These are phyloP conservation scores for Thamnophis sirtalis DNA, from an alignment of 2,113 vertebrate genomes.

Conservation along the genomic window DNA sequence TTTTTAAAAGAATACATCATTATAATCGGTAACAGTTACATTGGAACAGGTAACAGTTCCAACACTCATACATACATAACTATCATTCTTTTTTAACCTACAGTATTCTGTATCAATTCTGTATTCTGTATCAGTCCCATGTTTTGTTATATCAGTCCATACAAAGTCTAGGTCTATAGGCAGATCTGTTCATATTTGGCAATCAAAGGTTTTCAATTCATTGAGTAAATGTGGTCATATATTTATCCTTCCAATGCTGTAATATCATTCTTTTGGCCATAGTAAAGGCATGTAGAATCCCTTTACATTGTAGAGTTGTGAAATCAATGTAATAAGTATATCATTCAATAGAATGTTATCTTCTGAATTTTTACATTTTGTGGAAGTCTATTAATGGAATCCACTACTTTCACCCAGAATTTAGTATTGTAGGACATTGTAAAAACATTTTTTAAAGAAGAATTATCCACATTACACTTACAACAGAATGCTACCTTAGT, in stretches of 20 bases:
- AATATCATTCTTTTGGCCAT: not conserved
- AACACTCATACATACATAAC: not conserved
- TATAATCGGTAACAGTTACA: not conserved
- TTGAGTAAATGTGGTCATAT: not conserved
- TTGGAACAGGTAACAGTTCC: not conserved
- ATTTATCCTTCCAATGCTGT: not conserved
- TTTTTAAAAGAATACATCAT: not conserved
- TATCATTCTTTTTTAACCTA: not conserved
- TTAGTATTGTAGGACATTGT: not conserved
- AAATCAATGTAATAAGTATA: not conserved
- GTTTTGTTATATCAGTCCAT: not conserved
- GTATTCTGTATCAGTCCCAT: not conserved
- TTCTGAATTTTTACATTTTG: not conserved
- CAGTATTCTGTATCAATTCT: not conserved
- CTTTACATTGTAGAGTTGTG: not conserved
- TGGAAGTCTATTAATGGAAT: not conserved
- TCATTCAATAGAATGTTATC: not conserved
- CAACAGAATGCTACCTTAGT: not conserved
- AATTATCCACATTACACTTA: not conserved
- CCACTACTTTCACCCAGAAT: not conserved
- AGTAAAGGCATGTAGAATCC: not conserved
- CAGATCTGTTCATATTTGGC: not conserved
- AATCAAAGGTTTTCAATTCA: not conserved
- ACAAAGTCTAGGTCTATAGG: not conserved
- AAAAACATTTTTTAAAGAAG: not conserved